Base-by-base conservation (phyloP, 2,888 invertebrate genomes). In the Trichacis sp. region DNA sequence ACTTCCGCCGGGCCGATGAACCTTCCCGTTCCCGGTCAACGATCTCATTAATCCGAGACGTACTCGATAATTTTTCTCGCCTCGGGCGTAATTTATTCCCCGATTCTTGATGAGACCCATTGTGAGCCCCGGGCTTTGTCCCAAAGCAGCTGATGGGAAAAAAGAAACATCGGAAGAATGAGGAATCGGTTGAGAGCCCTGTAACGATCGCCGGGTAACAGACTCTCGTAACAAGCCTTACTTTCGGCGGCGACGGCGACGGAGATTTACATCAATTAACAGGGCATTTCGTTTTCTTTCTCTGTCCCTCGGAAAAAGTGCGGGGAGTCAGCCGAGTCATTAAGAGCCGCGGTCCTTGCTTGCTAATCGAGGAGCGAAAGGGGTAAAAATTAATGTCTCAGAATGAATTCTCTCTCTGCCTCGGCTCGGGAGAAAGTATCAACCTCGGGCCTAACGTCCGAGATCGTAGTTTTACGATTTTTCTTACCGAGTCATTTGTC, bases 301-400 rank as follows among this genome's bases (percentile, higher is more conserved):
- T 20, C 49, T 20, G 12, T 11, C 46, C 38, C 45, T 72, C 15
- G 54, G 70, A 54, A 62, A 64, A 68, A 67, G 65, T 72, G 72
- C 64, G 65, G n/a, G n/a, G n/a, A n/a, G n/a, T n/a, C n/a, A 55
- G 51, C 63, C 76, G 83, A 80, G 82, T 83, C 83, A 83, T 83
- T 83, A 82, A 82, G 80, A 82, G 77, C 65, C 65, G 64, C 66
- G 24, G 60, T 57, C 59, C 57, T 55, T 66, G 61, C 55, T 63
- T 66, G 67, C 70, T 70, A 68, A 64, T 70, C 69, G 72, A 70
- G 69, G 64, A 61, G 69, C 68, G 61, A 76, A 76, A 79, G 80
- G 82, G 80, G 80, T 80, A 83, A 83, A 83, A 84, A 84, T 83
- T 84, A 84, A 83, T 84, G 83, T 84, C 80, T 83, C 79, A 82